phyloP scores from a whole-genome alignment of 2,888 invertebrate species.

The Lottia gigantea region DNA sequence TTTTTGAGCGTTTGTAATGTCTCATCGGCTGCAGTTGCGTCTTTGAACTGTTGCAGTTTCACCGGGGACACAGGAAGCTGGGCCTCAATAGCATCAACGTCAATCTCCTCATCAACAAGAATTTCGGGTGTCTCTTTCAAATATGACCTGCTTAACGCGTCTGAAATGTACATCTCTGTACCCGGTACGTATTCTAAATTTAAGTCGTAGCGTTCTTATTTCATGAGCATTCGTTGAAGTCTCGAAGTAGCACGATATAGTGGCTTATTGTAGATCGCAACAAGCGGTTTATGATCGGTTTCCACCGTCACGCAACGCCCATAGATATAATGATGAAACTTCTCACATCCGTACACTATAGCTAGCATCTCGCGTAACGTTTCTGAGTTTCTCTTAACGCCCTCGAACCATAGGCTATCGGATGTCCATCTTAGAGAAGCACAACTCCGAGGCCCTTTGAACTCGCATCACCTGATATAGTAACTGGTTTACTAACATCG shows the following conservation, averaged over 20 bases:
- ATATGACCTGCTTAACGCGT: conserved; percentile 30
- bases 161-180: conserved; percentile 29
- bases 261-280: conserved; percentile 29
- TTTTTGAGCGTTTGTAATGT: too few species aligned
- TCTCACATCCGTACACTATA: conserved; percentile 22
- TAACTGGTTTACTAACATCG: conserved; percentile 23
- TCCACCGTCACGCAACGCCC: conserved; percentile 21
- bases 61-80: too few species aligned
- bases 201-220: conserved; percentile 30
- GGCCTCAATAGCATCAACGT: too few species aligned
- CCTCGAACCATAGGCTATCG: conserved; percentile 30
- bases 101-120: too few species aligned
- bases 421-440: conserved; percentile 31
- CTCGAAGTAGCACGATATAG: conserved; percentile 28
- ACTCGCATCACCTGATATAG: conserved; percentile 36
- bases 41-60: too few species aligned
- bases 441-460: conserved; percentile 38
- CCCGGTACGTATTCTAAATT: conserved; percentile 28
- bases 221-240: conserved; percentile 30
- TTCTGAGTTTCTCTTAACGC: not conserved
- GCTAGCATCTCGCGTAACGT: not conserved
- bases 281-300: conserved; percentile 33
- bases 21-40: too few species aligned
- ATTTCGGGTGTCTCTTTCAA: conserved; percentile 8
- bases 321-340: conserved; percentile 32